Evolutionary conservation across 2,113 vertebrate species (phyloP), one percentile per base, ranked within the genome.

Genomic region (Megaceryle maxima): DNA sequence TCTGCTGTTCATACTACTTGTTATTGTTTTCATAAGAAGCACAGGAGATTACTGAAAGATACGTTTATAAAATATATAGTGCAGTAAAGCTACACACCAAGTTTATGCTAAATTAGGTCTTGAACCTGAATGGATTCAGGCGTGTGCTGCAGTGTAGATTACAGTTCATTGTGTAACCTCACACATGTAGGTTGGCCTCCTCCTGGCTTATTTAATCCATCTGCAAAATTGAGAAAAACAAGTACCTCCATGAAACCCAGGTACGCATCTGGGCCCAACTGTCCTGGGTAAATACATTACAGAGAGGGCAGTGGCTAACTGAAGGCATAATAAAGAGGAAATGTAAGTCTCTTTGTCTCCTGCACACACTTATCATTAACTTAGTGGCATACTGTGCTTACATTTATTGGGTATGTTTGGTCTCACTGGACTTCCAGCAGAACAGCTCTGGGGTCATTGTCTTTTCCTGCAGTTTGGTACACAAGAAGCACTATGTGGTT

Each of bases 361-460:
- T 87, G 4, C 68, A 60, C 88, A 86, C 92, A 87, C 87, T 81
- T 90, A 56, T 80, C 76, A 82, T 94, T 96, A 97, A 88, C 51
- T 70, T 74, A 9, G 81, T 76, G 73, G 48, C 33, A 7, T 85
- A 64, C 86, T 86, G 78, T 83, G 93, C 77, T 89, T 88, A 77
- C 50, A 43, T 74, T 92, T 94, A 75, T 94, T 90, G 84, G 81
- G 51, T 46, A 21, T 81, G 56, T 92, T 86, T 75, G 78, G 75
- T 94, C 73, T 90, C 92, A 21, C 41, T 37, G 72, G 95, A 89
- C 78, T 94, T 88, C 92, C 83, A 96, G 88, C 90, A 95, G 79
- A 91, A 75, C 70, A 94, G 89, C 84, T 78, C 72, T 72, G 83
- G 83, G 91, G 92, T 94, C 78, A 60, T 64, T 0, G 2, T 87